Percentiles rank a stretch among this genome's conserved stretches.
Evolutionary conservation across 2,888 invertebrate species (phyloP).

Genomic region (Miltochrista miniata): DNA sequence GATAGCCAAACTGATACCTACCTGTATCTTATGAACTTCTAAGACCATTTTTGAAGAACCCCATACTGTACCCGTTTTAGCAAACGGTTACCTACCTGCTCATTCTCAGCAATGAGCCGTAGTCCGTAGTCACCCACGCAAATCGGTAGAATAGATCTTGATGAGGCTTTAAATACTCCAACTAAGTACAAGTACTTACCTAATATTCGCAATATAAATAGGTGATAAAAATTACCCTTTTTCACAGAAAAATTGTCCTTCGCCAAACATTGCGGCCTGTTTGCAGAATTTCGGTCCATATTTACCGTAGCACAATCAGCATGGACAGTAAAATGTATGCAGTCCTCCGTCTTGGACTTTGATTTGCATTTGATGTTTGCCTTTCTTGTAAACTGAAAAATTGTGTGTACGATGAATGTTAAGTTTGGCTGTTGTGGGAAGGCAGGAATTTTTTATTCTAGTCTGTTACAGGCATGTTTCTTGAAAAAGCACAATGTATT

Average conservation of each 20-base stretch:
- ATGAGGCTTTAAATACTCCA: too few species aligned
- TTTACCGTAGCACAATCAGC: conserved; percentile 38
- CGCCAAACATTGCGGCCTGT: conserved; percentile 28
- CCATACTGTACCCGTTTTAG: too few species aligned
- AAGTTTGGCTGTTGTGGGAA: conserved; percentile 1
- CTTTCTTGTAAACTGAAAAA: conserved; percentile 41
- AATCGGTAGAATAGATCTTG: too few species aligned
- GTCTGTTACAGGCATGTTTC: too few species aligned
- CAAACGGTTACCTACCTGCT: too few species aligned
- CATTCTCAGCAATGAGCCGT: too few species aligned
- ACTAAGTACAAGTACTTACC: too few species aligned
- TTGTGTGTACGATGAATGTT: conserved; percentile 19
- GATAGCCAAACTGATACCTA: too few species aligned
- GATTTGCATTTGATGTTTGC: conserved; percentile 49
- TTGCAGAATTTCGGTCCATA: conserved; percentile 33
- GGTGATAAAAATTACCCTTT: conserved; percentile 12
- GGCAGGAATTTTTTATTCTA: not conserved
- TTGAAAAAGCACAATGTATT: too few species aligned
- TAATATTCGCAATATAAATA: not conserved
- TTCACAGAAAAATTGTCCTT: conserved; percentile 16
- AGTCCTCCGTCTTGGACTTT: conserved; percentile 46
- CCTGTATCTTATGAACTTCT: too few species aligned
- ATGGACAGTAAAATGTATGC: conserved; percentile 36
- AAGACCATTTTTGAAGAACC: too few species aligned
- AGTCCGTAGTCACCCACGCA: too few species aligned